A percentile compares a stretch with the other conserved stretches of the same genome.
phyloP scores from a whole-genome alignment of 2,113 vertebrate genomes.

The Alexandromys fortis region DNA sequence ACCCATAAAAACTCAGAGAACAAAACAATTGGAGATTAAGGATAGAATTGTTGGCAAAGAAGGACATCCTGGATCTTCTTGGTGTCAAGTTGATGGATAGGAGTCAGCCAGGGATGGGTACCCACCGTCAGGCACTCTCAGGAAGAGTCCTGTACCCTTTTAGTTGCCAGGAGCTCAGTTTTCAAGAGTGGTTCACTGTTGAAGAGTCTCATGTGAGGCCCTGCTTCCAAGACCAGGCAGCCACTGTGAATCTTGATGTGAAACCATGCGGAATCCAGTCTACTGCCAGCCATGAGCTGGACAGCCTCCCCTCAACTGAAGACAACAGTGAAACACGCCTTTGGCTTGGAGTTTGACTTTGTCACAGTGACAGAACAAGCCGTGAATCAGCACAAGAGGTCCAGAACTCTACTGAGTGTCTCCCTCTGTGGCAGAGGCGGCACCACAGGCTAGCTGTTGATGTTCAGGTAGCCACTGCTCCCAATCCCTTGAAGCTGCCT shows the following conservation, averaged over 20 bases:
- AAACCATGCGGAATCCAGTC: neutral
- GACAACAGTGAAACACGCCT: neutral
- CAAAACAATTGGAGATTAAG: neutral
- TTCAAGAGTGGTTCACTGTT: neutral
- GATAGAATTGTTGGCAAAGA: neutral
- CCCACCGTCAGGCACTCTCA: neutral
- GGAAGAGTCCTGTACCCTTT: neutral
- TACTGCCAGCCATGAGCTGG: neutral
- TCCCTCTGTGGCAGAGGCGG: neutral
- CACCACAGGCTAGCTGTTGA: no score
- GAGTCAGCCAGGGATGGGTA: fast-evolving
- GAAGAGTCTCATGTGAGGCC: neutral
- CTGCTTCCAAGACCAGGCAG: neutral
- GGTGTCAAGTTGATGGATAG: neutral
- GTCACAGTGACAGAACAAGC: neutral
- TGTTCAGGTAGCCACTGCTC: neutral
- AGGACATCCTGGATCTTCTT: neutral
- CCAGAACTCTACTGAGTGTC: neutral
- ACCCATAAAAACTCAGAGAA: neutral
- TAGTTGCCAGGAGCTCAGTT: no score
- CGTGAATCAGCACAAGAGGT: no score
- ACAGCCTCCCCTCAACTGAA: neutral
- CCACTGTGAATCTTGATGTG: neutral
- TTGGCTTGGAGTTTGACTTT: neutral
- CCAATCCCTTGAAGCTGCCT: no score